Percentiles rank a stretch among this genome's conserved stretches.
Conservation (phyloP, 2,888 invertebrate genomes). For the Drosophila mulleri region DNA sequence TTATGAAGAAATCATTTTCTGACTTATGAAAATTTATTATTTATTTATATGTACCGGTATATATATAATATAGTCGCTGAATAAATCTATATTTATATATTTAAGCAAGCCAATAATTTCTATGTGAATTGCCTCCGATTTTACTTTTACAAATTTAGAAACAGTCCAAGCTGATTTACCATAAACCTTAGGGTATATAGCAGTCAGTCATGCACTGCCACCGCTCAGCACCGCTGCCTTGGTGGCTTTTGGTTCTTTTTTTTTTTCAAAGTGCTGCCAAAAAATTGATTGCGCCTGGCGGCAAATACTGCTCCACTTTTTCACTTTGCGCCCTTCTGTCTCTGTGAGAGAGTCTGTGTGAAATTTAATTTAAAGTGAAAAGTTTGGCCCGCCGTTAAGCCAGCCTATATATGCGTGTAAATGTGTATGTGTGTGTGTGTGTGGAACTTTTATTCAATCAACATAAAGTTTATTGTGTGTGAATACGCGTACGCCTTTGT, state of each 20-base stretch:
- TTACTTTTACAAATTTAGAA: too few species aligned
- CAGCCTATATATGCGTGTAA: constrained; percentile 15
- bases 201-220: neutral
- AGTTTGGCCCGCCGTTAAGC: constrained; percentile 67
- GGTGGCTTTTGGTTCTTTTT: neutral
- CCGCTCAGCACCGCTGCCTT: neutral
- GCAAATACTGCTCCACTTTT: constrained; percentile 52
- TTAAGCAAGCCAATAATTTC: too few species aligned
- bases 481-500: constrained; percentile 51
- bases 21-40: too few species aligned
- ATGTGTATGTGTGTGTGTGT: constrained; percentile 11
- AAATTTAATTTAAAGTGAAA: constrained; percentile 76
- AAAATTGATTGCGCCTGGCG: constrained; percentile 63
- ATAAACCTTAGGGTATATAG: constrained; percentile 14
- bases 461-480: constrained; percentile 76
- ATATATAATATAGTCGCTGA: too few species aligned
- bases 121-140: too few species aligned
- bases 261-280: constrained; percentile 23
- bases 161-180: too few species aligned
- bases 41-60: too few species aligned
- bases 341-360: constrained; percentile 22
- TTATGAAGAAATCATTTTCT: too few species aligned
- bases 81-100: too few species aligned
- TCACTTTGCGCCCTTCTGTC: constrained; percentile 23
- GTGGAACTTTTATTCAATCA: constrained; percentile 70